phyloP scores from a whole-genome alignment of 30 jellyfish, hydroid and myxozoan species.

The Aurelia aurita region DNA sequence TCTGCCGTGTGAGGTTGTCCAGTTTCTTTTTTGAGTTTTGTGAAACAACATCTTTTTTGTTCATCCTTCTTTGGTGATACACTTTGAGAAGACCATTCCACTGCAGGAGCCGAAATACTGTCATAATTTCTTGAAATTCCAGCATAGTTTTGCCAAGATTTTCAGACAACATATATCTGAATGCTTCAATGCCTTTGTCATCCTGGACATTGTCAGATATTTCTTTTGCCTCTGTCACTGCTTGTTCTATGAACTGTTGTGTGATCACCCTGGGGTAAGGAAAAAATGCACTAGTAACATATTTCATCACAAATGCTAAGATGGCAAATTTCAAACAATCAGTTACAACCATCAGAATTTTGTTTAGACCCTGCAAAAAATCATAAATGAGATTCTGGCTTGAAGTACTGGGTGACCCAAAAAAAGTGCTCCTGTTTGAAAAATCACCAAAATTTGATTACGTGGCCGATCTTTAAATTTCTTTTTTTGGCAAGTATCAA shows the following conservation, averaged over 20 bases:
- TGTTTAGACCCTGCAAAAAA: no score
- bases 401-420: no score
- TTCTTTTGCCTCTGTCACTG: constrained; percentile 69
- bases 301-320: no score
- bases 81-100: constrained; percentile 70
- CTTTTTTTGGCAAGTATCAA: no score
- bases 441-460: no score
- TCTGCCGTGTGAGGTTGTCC: constrained; percentile 31
- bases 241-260: constrained; percentile 68
- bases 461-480: no score
- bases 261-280: constrained; percentile 53
- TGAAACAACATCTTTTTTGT: constrained; percentile 56
- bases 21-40: constrained; percentile 36
- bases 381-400: no score
- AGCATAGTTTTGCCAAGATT: constrained; percentile 82
- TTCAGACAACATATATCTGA: constrained; percentile 55
- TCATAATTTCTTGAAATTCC: constrained; percentile 79
- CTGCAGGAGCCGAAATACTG: constrained; percentile 62
- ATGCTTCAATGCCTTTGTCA: constrained; percentile 74
- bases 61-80: constrained; percentile 21
- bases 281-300: no score
- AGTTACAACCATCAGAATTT: no score
- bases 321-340: no score
- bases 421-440: no score
- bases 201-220: constrained; percentile 4